A percentile compares a stretch with the other conserved stretches of the same genome.
These are phyloP conservation scores for Barbus barbus DNA, from an alignment of 2,113 vertebrate genomes.

Conservation along the genomic window DNA sequence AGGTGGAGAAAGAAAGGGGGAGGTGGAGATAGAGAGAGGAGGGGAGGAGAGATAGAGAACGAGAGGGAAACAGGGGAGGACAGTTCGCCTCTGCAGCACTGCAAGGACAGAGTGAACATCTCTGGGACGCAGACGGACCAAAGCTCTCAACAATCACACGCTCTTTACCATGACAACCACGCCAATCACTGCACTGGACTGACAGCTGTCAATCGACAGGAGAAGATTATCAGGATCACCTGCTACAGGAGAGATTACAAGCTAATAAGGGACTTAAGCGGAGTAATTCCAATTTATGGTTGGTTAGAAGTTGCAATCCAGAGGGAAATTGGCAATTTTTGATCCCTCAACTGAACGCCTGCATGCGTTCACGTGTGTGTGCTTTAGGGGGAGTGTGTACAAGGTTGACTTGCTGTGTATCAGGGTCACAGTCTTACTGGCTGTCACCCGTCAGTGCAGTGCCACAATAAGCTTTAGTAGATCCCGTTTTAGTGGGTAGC, in stretches of 20 bases:
- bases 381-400: too few species aligned
- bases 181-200: conserved; percentile 19
- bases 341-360: background rate
- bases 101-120: conserved; percentile 62
- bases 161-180: conserved; percentile 26
- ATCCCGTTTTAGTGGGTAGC: background rate
- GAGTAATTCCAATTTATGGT: conserved; percentile 5
- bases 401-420: background rate
- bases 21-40: conserved; percentile 30
- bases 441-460: background rate
- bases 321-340: background rate
- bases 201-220: background rate
- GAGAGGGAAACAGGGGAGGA: conserved; percentile 47
- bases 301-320: background rate
- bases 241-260: conserved; percentile 31
- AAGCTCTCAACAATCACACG: conserved; percentile 56
- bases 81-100: conserved; percentile 51
- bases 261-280: background rate
- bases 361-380: background rate
- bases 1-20: conserved; percentile 33
- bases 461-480: background rate
- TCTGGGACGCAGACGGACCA: conserved; percentile 48
- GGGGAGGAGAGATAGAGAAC: conserved; percentile 50
- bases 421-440: conserved; percentile 30
- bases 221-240: conserved; percentile 35